Percentiles rank a stretch among this genome's conserved stretches.
These are phyloP conservation scores for Eufriesea mexicana DNA, from an alignment of 1,140 invertebrate genomes.

Conservation along the genomic window DNA sequence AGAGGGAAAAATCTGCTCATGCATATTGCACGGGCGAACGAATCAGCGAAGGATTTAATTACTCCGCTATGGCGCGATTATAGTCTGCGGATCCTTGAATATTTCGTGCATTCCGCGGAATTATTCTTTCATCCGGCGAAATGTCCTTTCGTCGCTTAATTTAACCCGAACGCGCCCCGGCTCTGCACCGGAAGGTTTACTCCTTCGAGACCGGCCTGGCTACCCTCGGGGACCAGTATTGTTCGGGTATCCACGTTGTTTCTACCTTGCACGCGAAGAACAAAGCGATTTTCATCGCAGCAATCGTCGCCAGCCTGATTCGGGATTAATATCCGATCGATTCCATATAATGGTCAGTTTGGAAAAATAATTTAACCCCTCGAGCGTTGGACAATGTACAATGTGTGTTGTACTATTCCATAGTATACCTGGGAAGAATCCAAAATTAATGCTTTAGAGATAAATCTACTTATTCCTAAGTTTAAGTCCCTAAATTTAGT, in stretches of 20 bases:
- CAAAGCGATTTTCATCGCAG: too few relatives aligned
- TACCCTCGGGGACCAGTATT: neutral
- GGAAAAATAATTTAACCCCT: too few relatives aligned
- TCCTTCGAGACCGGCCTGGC: neutral
- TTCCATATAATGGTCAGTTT: too few relatives aligned
- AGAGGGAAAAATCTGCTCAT: constrained; percentile 18
- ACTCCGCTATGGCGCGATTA: constrained; percentile 10
- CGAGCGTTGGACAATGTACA: too few relatives aligned
- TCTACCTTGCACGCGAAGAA: too few relatives aligned
- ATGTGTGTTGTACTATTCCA: too few relatives aligned
- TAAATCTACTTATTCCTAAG: too few relatives aligned
- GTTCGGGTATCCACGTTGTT: constrained; percentile 6
- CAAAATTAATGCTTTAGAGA: too few relatives aligned
- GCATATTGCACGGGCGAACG: constrained; percentile 42
- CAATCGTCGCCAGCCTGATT: too few relatives aligned
- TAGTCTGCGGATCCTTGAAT: constrained; percentile 16
- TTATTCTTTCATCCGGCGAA: constrained; percentile 31
- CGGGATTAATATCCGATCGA: too few relatives aligned
- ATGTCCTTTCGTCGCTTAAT: constrained; percentile 23
- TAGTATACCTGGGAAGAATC: too few relatives aligned
- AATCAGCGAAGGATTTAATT: constrained; percentile 60
- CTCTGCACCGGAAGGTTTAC: neutral
- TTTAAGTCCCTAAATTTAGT: too few relatives aligned
- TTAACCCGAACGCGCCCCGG: neutral
- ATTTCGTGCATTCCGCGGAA: constrained; percentile 14